Evolutionary conservation across 1,140 invertebrate species (phyloP), one percentile per base, ranked within the genome.

Genomic region (Diachasmimorpha longicaudata): DNA sequence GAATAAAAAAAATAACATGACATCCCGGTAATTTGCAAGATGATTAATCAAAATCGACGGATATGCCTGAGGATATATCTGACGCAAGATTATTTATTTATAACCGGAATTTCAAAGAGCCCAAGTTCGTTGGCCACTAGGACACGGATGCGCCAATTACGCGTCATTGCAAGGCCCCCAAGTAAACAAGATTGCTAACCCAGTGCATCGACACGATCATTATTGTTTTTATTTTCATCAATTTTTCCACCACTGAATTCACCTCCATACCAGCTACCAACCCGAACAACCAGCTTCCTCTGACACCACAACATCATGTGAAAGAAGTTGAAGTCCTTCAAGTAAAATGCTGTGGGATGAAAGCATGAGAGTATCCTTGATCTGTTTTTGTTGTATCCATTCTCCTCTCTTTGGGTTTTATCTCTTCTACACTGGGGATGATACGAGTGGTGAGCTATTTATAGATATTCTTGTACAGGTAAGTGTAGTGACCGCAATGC

Each of bases 401-500:
- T 52, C 58, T 42, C 6, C 31, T 9, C 44, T 36, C 37, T 42
- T 48, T 58, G 55, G 42, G 36, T 66, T 44, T 69, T 39, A 36
- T 19, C 13, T 55, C 72, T 31, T 44, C 72, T 39, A 75, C 44
- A 21, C 63, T 25, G 42, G 11, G 48, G 25, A 36, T 44, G 70
- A 25, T 70, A 52, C 63, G 31, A 68, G 4, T 70, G 23, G 4
- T 70, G 23, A 9, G 44, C 77, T 82, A 76, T 83, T 80, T 80
- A 77, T 79, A 81, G 80, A 83, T 68, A 55, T 46, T 39, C 10
- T 21, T 13, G 13, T 68, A 58, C 42, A 67, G 66, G 55, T 36
- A 58, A 69, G 78, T 79, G 80, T 72, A 83, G 70, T 80, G 80
- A 83, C 79, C 80, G 80, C 71, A 70, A 78, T 79, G 76, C 74